phyloP scores from a whole-genome alignment of 2,797 vertebrate species.

The Microctenopoma steveboyesi region DNA sequence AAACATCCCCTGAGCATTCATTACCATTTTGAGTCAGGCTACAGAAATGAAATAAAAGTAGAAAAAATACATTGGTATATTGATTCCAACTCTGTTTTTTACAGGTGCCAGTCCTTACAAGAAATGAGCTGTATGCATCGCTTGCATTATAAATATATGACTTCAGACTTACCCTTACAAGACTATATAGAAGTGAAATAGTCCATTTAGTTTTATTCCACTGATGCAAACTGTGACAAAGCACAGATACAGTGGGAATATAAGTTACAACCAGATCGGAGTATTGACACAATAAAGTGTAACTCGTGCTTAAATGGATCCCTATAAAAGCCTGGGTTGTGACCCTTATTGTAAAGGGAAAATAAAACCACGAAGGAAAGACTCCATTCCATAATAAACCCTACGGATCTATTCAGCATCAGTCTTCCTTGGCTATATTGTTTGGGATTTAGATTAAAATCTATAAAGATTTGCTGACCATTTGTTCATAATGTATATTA shows the following conservation, averaged over 20 bases:
- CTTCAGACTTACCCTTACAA: constrained; percentile 39
- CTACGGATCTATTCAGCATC: constrained; percentile 4
- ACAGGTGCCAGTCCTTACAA: constrained; percentile 37
- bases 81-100: constrained; percentile 62
- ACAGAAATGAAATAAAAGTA: constrained; percentile 73
- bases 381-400: constrained; percentile 37
- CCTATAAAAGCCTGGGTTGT: constrained; percentile 63
- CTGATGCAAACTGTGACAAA: constrained; percentile 71
- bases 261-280: constrained; percentile 69
- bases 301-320: constrained; percentile 63
- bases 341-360: constrained; percentile 62
- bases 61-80: constrained; percentile 71
- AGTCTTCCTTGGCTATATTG: not conserved
- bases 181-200: constrained; percentile 47
- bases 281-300: constrained; percentile 76
- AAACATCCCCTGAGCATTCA: constrained; percentile 83
- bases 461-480: not conserved
- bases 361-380: constrained; percentile 45
- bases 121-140: constrained; percentile 37
- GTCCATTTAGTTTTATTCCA: constrained; percentile 46
- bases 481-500: not conserved
- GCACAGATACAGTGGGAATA: constrained; percentile 61
- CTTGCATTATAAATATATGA: constrained; percentile 49
- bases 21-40: constrained; percentile 79
- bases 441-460: constrained; percentile 10